Percentiles rank a stretch among this genome's conserved stretches.
These are phyloP conservation scores for Tinea pellionella DNA, from an alignment of 2,888 invertebrate species.

Conservation along the genomic window DNA sequence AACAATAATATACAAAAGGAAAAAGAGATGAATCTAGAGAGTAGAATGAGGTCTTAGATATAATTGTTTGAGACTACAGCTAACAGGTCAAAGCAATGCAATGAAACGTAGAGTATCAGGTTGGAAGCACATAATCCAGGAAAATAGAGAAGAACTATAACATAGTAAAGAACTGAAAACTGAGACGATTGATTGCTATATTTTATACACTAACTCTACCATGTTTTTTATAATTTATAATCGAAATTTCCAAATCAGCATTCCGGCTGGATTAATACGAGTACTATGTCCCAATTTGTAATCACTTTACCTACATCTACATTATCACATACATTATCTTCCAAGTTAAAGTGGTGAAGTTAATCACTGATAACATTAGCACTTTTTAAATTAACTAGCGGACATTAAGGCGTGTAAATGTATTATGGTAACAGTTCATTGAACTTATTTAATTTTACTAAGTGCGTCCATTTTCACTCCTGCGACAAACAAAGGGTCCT, in stretches of 20 bases:
- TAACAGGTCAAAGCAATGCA: no score
- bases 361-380: not conserved
- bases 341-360: not conserved
- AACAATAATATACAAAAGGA: no score
- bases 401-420: not conserved
- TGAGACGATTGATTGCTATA: no score
- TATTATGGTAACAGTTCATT: not conserved
- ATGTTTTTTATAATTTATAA: no score
- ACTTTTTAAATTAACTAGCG: not conserved
- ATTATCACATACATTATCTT: not conserved
- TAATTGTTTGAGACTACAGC: no score
- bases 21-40: no score
- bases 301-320: conserved; percentile 5
- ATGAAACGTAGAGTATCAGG: no score
- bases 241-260: not conserved
- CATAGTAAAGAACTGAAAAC: no score
- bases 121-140: no score
- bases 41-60: no score
- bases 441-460: conserved; percentile 58
- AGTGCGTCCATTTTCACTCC: conserved; percentile 43
- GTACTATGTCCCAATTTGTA: not conserved
- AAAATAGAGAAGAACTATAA: no score
- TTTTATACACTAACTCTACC: no score
- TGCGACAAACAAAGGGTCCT: conserved; percentile 60
- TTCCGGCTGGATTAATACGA: not conserved